Evolutionary conservation across 2,888 invertebrate species (phyloP).

Genomic region (Macaria notata): DNA sequence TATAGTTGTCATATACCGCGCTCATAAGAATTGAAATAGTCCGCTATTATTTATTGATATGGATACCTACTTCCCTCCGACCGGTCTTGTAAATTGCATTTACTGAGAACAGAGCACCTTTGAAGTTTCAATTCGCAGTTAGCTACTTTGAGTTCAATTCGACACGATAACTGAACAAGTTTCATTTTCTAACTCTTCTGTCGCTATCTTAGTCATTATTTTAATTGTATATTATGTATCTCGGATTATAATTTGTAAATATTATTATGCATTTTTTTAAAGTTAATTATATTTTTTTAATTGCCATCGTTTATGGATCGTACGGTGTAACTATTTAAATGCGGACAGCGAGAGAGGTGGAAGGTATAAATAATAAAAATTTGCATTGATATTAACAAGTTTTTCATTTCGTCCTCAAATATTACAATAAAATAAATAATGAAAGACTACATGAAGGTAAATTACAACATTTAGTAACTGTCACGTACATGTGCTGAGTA

Average conservation of each 20-base stretch:
- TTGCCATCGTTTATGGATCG: slow-evolving; percentile 70
- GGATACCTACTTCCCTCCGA: slow-evolving; percentile 51
- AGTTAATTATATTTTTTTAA: slow-evolving; percentile 74
- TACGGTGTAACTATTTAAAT: slow-evolving; percentile 73
- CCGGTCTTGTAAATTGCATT: slow-evolving; percentile 59
- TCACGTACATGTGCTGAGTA: too few species aligned
- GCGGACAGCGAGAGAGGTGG: slow-evolving; percentile 69
- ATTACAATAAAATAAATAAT: slow-evolving; percentile 53
- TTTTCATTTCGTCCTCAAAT: slow-evolving; percentile 56
- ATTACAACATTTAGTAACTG: slow-evolving; percentile 58
- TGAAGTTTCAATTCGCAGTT: slow-evolving; percentile 40
- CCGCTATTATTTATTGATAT: slow-evolving; percentile 43
- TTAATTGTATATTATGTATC: slow-evolving; percentile 78
- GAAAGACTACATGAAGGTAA: slow-evolving; percentile 51
- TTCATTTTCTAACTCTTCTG: slow-evolving; percentile 60
- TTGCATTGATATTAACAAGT: slow-evolving; percentile 68
- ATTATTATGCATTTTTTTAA: slow-evolving; percentile 62
- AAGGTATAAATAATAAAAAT: slow-evolving; percentile 78
- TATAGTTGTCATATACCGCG: slow-evolving; percentile 58
- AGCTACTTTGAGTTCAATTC: slow-evolving; percentile 45
- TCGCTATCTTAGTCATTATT: slow-evolving; percentile 77
- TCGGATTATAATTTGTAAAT: slow-evolving; percentile 78
- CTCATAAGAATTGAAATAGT: slow-evolving; percentile 46
- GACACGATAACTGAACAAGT: slow-evolving; percentile 55
- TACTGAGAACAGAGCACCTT: slow-evolving; percentile 48